phyloP scores from a whole-genome alignment of 2,888 invertebrate species.

The Quadroppia sp. region DNA sequence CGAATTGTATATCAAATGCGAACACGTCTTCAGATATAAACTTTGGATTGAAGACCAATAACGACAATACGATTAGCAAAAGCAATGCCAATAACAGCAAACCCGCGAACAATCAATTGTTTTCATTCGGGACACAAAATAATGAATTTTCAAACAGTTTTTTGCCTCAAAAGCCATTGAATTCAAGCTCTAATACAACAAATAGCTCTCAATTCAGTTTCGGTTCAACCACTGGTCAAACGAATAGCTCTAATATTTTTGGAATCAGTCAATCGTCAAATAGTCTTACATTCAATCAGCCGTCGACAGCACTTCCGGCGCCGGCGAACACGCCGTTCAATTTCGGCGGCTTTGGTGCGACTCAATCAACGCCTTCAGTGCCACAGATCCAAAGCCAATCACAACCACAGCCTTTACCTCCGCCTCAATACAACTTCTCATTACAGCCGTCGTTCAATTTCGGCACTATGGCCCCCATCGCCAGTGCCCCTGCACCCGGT shows the following conservation, averaged over 20 bases:
- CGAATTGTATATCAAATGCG: not conserved
- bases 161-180: not conserved
- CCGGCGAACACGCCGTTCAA: not conserved
- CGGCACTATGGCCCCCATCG: not conserved
- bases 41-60: slow-evolving; percentile 13
- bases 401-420: not conserved
- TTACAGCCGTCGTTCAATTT: not conserved
- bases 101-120: not conserved
- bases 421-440: not conserved
- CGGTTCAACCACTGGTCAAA: slow-evolving; percentile 16
- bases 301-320: not conserved
- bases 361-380: not conserved
- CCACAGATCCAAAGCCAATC: not conserved
- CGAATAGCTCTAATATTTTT: not conserved
- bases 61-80: not conserved
- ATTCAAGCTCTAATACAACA: not conserved
- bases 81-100: not conserved
- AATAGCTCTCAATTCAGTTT: slow-evolving; percentile 13
- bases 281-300: slow-evolving; percentile 1
- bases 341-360: not conserved
- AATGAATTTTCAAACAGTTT: slow-evolving; percentile 2
- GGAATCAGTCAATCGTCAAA: not conserved
- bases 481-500: not conserved
- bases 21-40: not conserved
- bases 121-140: not conserved